Base-by-base conservation (phyloP, 2,113 vertebrate genomes). In the Myotis davidii region DNA sequence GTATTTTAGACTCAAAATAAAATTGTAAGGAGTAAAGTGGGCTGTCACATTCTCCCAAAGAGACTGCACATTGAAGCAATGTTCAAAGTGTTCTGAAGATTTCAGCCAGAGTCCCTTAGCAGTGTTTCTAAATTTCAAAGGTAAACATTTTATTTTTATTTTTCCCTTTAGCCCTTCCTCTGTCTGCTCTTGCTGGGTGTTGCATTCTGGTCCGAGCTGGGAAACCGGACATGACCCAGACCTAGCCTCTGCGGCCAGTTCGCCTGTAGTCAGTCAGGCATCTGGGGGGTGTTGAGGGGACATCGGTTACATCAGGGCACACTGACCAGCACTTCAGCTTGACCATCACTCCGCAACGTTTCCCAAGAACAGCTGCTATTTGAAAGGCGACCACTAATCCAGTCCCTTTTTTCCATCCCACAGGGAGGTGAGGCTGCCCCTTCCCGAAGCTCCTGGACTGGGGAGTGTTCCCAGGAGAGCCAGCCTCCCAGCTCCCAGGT, bases 381-480 rank as follows among this genome's bases (percentile, higher is more conserved):
- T 94, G 79, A 81, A 82, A 87, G 61, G 89, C 42, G 72, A 59
- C 11, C 74, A 13, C 39, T 20, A 94, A 93, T 92, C 91, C 79
- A 96, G 91, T 95, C 96, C 95, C 20, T 64, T 94, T 95, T 81
- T 89, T 91, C 95, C 76, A 77, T 90, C 84, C 69, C 82, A 59
- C 93, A 85, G 82, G 37, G 54, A 54, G 54, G 3, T 29, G 11
- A 50, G 37, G 85, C 37, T 54, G 65, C 65, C 65, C 50, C 42
- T 50, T 56, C 69, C 59, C 0, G 4, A 83, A 84, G 83, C 76
- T 65, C 48, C 34, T 20, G 61, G 76, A 79, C 3, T 85, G 39
- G 54, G n/a, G 52, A 92, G 6, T 18, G 56, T 65, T 17, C 79
- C 70, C 61, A 7, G 52, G 50, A 64, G 59, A 84, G 23, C 88